Conservation (phyloP, 1,140 invertebrate genomes). For the Ostrea edulis region DNA sequence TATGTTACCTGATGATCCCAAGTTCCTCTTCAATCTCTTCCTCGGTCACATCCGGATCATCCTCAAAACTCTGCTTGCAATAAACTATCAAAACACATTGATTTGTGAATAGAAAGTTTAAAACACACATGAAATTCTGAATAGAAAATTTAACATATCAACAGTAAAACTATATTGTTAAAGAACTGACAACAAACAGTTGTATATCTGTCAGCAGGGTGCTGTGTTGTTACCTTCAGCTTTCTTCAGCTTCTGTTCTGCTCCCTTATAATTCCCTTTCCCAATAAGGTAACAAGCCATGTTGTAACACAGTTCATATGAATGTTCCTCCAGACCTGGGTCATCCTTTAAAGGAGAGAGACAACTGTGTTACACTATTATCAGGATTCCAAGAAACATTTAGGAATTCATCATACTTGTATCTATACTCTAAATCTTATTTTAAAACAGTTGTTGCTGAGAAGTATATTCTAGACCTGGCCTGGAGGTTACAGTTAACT, state of each 20-base stretch:
- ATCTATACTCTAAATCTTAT: background rate
- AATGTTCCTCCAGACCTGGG: slow-evolving; percentile 82
- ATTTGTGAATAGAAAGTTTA: too few species aligned
- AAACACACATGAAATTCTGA: too few species aligned
- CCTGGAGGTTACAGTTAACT: too few species aligned
- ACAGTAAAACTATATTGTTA: too few species aligned
- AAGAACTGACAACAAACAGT: too few species aligned
- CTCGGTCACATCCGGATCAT: slow-evolving; percentile 90
- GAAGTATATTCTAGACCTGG: too few species aligned
- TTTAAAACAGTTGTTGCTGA: background rate
- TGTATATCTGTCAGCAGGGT: background rate
- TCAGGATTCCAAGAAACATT: background rate
- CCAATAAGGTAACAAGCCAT: slow-evolving; percentile 89
- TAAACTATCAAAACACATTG: slow-evolving; percentile 80
- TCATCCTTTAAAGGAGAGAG: slow-evolving; percentile 78
- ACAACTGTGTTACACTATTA: slow-evolving; percentile 33
- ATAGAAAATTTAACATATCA: too few species aligned
- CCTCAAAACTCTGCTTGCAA: slow-evolving; percentile 90
- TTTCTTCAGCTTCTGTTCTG: slow-evolving; percentile 88
- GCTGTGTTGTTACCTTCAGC: slow-evolving; percentile 83
- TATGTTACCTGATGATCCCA: slow-evolving; percentile 88
- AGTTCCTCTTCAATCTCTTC: slow-evolving; percentile 94
- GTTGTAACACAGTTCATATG: slow-evolving; percentile 95
- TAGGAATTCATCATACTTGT: background rate
- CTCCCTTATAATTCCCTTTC: slow-evolving; percentile 86